A percentile compares a stretch with the other conserved stretches of the same genome.
phyloP scores from a whole-genome alignment of 1,140 invertebrate genomes.

The Trichoplusia ni region DNA sequence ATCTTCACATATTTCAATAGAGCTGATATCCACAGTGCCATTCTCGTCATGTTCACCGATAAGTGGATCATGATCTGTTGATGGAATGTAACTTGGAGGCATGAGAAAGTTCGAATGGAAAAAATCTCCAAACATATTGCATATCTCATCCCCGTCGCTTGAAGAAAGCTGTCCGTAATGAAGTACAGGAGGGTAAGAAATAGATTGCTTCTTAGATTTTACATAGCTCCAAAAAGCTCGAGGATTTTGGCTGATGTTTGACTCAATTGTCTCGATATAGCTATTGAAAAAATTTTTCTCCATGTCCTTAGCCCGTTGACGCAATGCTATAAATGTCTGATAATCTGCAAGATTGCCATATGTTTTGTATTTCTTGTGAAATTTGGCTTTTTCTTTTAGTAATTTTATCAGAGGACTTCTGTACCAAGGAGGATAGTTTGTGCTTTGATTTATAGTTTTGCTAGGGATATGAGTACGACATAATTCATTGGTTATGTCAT shows the following conservation, averaged over 20 bases:
- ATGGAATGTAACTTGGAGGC: neutral
- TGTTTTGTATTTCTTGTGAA: neutral
- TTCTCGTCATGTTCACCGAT: too few species aligned
- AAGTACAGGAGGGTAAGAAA: neutral
- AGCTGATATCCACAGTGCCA: too few species aligned
- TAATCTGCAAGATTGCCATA: neutral
- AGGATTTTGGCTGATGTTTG: neutral
- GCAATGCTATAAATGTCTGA: neutral
- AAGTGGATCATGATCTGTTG: too few species aligned
- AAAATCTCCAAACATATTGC: neutral
- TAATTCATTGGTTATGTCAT: too few species aligned
- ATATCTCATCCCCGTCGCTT: too few species aligned
- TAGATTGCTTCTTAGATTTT: neutral
- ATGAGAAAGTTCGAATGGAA: neutral
- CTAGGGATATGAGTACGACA: too few species aligned
- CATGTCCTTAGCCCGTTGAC: neutral
- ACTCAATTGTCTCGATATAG: neutral
- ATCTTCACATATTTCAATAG: too few species aligned
- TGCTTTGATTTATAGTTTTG: too few species aligned
- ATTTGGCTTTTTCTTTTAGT: neutral
- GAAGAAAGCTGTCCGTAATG: neutral
- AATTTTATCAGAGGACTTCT: neutral
- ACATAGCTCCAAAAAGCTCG: neutral
- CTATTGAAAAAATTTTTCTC: neutral
- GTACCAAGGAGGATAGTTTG: too few species aligned